Evolutionary conservation across 1,140 invertebrate species (phyloP), one percentile per base, ranked within the genome.

Genomic region (Pomacea maculata): DNA sequence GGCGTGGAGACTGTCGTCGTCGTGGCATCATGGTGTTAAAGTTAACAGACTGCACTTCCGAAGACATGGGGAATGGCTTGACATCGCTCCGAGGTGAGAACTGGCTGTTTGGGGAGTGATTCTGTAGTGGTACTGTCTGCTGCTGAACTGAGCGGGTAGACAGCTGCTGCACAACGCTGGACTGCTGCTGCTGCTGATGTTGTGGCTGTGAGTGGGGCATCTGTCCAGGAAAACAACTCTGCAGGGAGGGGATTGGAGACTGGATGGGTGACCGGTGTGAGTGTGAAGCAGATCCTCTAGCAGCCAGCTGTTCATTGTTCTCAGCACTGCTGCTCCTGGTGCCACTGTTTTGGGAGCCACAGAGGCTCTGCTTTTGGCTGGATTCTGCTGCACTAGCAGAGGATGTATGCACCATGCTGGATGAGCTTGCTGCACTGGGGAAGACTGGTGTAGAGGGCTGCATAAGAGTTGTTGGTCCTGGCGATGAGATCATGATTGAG

Each of bases 401-500:
- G 14, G 77, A 54, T 14, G 77, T 57, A 54, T 78, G 77, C 21
- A 78, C 70, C 67, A 78, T 54, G 77, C 25, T 70, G 17, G 77
- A 78, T 17, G 77, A 11, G 15, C 57, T 61, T 11, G 57, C 45
- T n/a, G 77, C 68, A 65, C 55, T 78, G 77, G 77, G 77, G 67
- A 78, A 78, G 29, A 78, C 77, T 8, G 77, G 77, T 54, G 70
- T 70, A 25, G 77, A 78, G 12, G 77, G 70, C 10, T 65, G 65
- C 77, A 78, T 70, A 4, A 71, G 65, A n/a, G 65, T 71, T 45
- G 34, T 45, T 55, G 70, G 79, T 45, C 34, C 64, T 7, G 64
- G 55, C n/a, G 75, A 73, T 12, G 19, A 61, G 29, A 61, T 70
- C 72, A 85, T 83, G 25, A 85, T 84, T 17, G 77, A 77, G 34